Evolutionary conservation across 2,888 invertebrate genomes (phyloP), one percentile per base, ranked within the genome.

Genomic region (Drosophila macrothrix): DNA sequence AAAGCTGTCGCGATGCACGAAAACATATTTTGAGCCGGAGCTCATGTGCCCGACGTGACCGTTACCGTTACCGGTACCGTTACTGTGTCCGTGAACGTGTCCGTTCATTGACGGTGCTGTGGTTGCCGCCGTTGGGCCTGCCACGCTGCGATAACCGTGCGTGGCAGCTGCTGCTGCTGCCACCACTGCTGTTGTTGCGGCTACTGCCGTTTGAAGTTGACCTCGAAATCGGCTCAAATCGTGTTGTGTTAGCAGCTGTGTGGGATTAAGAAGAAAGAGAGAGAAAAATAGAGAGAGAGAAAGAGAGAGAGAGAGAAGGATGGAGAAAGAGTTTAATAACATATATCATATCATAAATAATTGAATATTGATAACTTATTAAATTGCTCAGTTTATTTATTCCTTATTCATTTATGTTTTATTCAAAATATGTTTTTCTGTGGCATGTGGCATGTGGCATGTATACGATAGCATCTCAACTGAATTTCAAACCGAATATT

Each of bases 11-110:
- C 92, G 92, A 75, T 93, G 93, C 80, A 93, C 81, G 67, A 93
- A 84, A 58, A 93, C 93, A 80, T 92, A 93, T 76, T 93, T 93
- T 16, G 93, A 92, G 61, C 76, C 78, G 84, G 87, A 58, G 68
- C 68, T 82, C 78, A 79, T 84, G 67, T 83, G 80, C 68, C 69
- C 62, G 67, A 66, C 64, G 78, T 82, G 56, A 22, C 43, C 39
- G 61, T 59, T 53, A 59, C 19, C 41, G 14, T 43, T 53, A 59
- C 16, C 46, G 67, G 78, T 49, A 0, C 67, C 59, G 78, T 82
- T 37, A 0, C 67, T 56, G 78, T 41, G 33, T 61, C 73, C 62
- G 69, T 67, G 67, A 49, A 54, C 59, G 78, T 85, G 63, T 29
- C 49, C 53, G 63, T 54, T 61, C 33, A 35, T 6, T 46, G 61